A percentile compares a stretch with the other conserved stretches of the same genome.
Evolutionary conservation across 2,797 vertebrate species (phyloP).

Genomic region (Sebastes cheni): DNA sequence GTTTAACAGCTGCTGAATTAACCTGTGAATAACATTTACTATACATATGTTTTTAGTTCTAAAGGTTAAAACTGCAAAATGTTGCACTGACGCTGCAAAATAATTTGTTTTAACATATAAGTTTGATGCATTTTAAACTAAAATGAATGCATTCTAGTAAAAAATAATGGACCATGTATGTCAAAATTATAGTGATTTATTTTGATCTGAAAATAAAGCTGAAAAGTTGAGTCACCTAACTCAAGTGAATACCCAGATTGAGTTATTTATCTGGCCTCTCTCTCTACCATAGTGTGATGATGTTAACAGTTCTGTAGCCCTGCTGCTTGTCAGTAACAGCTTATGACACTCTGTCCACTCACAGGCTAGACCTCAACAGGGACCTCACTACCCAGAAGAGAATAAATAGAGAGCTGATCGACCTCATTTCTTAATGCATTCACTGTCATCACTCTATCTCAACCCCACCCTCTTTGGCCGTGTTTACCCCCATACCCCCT

Average conservation of each 20-base stretch:
- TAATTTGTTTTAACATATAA: background rate
- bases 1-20: constrained; percentile 3
- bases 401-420: constrained; percentile 26
- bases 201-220: background rate
- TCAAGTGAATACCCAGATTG: background rate
- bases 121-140: background rate
- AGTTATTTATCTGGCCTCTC: constrained; percentile 8
- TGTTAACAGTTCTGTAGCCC: constrained; percentile 7
- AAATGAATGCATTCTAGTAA: background rate
- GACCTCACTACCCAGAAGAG: constrained; percentile 10
- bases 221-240: background rate
- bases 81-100: background rate
- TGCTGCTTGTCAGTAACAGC: constrained; percentile 58
- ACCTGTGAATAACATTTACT: background rate
- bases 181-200: background rate
- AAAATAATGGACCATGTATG: background rate
- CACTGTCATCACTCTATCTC: constrained; percentile 38
- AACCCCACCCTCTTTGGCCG: constrained; percentile 8
- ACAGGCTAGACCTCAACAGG: constrained; percentile 9
- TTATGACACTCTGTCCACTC: constrained; percentile 17
- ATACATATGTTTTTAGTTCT: background rate
- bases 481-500: constrained; percentile 10
- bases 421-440: constrained; percentile 18
- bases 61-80: background rate
- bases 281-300: background rate